Conservation (phyloP, 2,113 vertebrate genomes). For the Callopanchax toddi region DNA sequence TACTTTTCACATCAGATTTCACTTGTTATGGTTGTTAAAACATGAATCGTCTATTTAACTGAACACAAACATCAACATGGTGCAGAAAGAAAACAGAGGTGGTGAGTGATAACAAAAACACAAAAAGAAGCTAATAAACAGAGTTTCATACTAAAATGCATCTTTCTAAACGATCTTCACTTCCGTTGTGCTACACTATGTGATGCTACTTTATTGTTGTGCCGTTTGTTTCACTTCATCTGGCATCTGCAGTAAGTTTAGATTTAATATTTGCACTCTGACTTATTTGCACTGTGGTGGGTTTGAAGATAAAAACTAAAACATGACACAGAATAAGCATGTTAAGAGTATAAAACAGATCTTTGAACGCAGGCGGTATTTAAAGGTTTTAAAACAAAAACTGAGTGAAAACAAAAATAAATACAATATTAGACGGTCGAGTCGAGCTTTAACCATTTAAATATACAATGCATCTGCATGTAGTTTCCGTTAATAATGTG, state of each 20-base stretch:
- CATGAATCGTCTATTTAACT: conserved; percentile 43
- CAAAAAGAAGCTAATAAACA: conserved; percentile 24
- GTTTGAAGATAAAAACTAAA: conserved; percentile 17
- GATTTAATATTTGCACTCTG: neutral
- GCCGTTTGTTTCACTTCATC: conserved; percentile 5
- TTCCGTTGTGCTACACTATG: conserved; percentile 27
- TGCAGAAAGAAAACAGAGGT: conserved; percentile 23
- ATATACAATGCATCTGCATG: conserved; percentile 53
- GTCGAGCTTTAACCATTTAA: conserved; percentile 28
- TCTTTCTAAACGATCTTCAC: conserved; percentile 11
- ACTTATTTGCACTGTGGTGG: conserved; percentile 16
- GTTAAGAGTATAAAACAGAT: neutral
- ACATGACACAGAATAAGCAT: conserved; percentile 13
- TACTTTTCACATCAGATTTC: conserved; percentile 57
- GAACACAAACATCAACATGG: conserved; percentile 54
- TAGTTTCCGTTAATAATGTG: conserved; percentile 52
- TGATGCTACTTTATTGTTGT: neutral
- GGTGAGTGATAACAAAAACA: conserved; percentile 16
- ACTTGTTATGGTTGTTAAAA: conserved; percentile 49
- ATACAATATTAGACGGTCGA: conserved; percentile 53
- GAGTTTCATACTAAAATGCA: conserved; percentile 10
- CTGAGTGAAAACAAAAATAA: conserved; percentile 63
- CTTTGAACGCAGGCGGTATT: conserved; percentile 19
- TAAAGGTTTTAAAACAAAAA: conserved; percentile 43
- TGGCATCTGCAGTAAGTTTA: neutral